These are phyloP conservation scores for Eulemur rubriventer DNA, from an alignment of 2,797 vertebrate genomes.

Conservation along the genomic window DNA sequence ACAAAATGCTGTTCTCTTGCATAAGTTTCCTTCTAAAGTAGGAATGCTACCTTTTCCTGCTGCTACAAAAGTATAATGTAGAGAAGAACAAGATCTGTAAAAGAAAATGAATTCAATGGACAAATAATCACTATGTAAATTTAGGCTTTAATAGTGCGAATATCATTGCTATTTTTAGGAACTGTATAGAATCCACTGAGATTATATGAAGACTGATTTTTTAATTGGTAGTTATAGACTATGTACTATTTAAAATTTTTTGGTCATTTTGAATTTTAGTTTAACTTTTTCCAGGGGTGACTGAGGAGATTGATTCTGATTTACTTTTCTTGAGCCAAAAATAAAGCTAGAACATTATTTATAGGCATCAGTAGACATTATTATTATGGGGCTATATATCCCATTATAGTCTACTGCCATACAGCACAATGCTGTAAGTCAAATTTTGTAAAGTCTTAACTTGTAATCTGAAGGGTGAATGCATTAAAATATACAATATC, in stretches of 20 bases:
- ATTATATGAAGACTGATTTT: background rate
- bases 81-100: background rate
- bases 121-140: background rate
- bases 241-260: slow-evolving; percentile 1
- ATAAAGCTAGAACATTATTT: background rate
- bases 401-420: background rate
- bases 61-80: background rate
- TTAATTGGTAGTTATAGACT: background rate
- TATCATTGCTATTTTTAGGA: background rate
- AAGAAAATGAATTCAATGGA: background rate
- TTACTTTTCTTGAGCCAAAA: slow-evolving; percentile 29
- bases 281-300: background rate
- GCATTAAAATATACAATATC: background rate
- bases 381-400: background rate
- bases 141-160: background rate
- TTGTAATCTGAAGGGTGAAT: background rate
- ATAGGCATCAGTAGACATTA: background rate
- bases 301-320: background rate
- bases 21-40: background rate
- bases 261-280: slow-evolving; percentile 26
- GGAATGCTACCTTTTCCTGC: background rate
- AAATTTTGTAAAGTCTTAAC: background rate
- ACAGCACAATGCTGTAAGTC: background rate
- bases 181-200: background rate
- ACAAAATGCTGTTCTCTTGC: background rate